These are phyloP conservation scores for Psilanteris sp. DNA, from an alignment of 1,140 invertebrate species.

Conservation along the genomic window DNA sequence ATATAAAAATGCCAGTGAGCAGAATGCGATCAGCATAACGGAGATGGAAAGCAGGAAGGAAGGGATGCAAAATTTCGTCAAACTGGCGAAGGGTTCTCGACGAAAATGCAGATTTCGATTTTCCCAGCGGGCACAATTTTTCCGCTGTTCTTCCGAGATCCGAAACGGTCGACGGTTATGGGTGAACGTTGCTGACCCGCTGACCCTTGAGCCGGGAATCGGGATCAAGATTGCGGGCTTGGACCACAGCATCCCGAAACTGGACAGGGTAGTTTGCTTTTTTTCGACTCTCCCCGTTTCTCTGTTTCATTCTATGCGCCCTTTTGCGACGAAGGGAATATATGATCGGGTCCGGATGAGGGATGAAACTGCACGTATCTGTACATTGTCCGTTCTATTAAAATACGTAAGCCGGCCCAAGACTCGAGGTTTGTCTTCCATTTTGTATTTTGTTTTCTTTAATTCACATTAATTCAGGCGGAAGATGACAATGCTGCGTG, in stretches of 20 bases:
- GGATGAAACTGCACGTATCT: conserved; percentile 57
- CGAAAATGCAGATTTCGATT: conserved; percentile 36
- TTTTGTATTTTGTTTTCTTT: conserved; percentile 26
- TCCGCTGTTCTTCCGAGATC: conserved; percentile 20
- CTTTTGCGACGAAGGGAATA: conserved; percentile 28
- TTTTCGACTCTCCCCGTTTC: conserved; percentile 11
- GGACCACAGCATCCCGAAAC: conserved; percentile 76
- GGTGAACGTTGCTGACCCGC: conserved; percentile 57
- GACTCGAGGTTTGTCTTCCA: conserved; percentile 17
- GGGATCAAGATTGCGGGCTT: conserved; percentile 69
- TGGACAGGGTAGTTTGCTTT: conserved; percentile 70
- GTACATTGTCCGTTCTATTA: conserved; percentile 28
- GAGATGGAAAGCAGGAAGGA: conserved; percentile 11
- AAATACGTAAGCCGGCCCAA: conserved; percentile 14
- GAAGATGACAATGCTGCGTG: conserved; percentile 25
- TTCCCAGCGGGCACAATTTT: conserved; percentile 46
- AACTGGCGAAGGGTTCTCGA: conserved; percentile 24
- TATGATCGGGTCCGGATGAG: conserved; percentile 44
- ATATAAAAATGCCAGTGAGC: neutral
- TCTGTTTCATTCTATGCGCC: conserved; percentile 5
- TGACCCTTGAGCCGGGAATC: conserved; percentile 51
- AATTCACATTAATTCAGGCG: conserved; percentile 35
- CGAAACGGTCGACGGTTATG: conserved; percentile 44
- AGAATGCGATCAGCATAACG: neutral
- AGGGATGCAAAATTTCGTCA: conserved; percentile 1